These are phyloP conservation scores for Metopolophium dirhodum DNA, from an alignment of 1,140 invertebrate species.

Conservation along the genomic window DNA sequence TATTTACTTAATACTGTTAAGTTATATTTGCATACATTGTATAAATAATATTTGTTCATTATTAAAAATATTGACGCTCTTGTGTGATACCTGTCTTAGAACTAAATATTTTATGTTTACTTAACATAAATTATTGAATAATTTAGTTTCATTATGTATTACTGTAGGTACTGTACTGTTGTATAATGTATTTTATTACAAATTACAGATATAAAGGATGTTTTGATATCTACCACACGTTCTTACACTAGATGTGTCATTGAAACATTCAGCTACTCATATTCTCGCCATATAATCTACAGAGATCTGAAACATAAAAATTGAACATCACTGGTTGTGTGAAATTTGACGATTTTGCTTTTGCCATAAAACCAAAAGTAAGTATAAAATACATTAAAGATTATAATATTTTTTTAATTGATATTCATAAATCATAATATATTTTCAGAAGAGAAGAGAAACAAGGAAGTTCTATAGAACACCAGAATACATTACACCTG, in stretches of 20 bases:
- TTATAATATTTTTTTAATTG: not conserved
- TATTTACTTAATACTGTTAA: too few relatives aligned
- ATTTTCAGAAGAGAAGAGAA: conserved; percentile 64
- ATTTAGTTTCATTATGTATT: not conserved
- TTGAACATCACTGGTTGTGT: conserved; percentile 89
- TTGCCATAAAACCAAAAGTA: too few relatives aligned
- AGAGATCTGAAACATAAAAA: conserved; percentile 98
- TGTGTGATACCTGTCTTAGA: too few relatives aligned
- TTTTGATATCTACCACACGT: conserved; percentile 83
- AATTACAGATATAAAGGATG: conserved; percentile 69
- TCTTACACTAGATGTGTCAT: conserved; percentile 98
- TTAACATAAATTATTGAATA: too few relatives aligned
- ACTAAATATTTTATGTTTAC: not conserved
- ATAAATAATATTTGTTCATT: not conserved
- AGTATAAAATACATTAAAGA: not conserved
- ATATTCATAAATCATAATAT: not conserved
- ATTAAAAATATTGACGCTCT: too few relatives aligned
- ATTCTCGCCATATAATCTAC: conserved; percentile 96
- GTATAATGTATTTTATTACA: not conserved
- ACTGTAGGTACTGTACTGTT: not conserved
- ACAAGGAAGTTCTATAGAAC: conserved; percentile 98
- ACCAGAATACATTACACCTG: too few relatives aligned
- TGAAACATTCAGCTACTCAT: conserved; percentile 95
- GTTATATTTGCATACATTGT: not conserved
- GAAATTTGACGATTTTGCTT: conserved; percentile 96